Evolutionary conservation across 2,888 invertebrate genomes (phyloP).

Genomic region (Galerucella pusilla): DNA sequence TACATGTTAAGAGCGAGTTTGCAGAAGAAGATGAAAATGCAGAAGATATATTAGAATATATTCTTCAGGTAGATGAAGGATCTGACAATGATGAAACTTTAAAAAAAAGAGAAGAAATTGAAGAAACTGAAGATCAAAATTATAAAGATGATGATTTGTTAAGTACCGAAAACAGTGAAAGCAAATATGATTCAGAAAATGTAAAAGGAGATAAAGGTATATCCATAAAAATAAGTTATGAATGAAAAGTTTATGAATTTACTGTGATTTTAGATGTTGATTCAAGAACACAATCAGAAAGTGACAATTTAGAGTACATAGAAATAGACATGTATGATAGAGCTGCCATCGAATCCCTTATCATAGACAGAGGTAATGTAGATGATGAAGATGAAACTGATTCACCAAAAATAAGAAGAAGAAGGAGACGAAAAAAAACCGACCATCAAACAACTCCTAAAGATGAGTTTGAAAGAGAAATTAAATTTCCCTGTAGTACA

Average conservation of each 20-base stretch:
- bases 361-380: conserved; percentile 28
- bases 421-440: conserved; percentile 19
- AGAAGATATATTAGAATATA: conserved; percentile 27
- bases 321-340: conserved; percentile 34
- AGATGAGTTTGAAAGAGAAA: conserved; percentile 40
- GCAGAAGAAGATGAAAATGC: conserved; percentile 15
- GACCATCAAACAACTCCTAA: background rate
- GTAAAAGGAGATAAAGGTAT: background rate
- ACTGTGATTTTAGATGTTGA: conserved; percentile 16
- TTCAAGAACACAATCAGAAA: conserved; percentile 14
- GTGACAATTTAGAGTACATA: conserved; percentile 31
- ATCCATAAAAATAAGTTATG: background rate
- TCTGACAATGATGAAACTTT: conserved; percentile 14
- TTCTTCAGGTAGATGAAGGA: conserved; percentile 13
- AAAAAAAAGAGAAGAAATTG: conserved; percentile 9
- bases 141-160: background rate
- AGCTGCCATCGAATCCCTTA: conserved; percentile 35
- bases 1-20: background rate
- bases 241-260: background rate
- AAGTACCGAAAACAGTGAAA: conserved; percentile 5
- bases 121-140: conserved; percentile 12
- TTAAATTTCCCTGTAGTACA: conserved; percentile 40
- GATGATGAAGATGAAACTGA: conserved; percentile 11
- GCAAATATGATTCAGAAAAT: background rate
- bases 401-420: conserved; percentile 15